Base-by-base conservation (phyloP, 2,797 vertebrate species). In the Cirrhinus mrigala region DNA sequence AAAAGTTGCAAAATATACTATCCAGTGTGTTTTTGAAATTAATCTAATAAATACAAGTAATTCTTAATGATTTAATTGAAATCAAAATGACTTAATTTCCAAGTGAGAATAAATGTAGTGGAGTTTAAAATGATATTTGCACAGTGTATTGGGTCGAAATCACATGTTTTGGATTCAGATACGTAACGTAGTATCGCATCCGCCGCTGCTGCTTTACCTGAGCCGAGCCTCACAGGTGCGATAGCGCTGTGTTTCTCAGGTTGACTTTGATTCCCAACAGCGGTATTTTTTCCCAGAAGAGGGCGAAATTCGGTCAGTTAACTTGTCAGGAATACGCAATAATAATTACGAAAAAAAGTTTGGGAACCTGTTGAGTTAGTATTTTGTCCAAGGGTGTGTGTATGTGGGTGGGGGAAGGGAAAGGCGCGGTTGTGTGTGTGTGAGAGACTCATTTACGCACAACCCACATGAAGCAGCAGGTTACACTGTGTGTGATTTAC, bases 311-410 rank as follows among this genome's bases (percentile, higher is more conserved):
- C 22, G 15, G 33, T 16, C 52, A 27, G 10, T 56, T 83, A 54
- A 18, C 12, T 66, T 18, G 15, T 33, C 15, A 1, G 12, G 9
- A 24, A 29, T 69, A 12, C 5, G 22, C 6, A 77, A 69, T 83
- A 52, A 77, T 62, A 44, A 64, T 79, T 50, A 50, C 40, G 16
- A 44, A 83, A 77, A 77, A 68, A 80, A 73, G 71, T 82, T n/a
- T 86, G 60, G 80, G 84, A 95, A 96, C 95, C 95, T 93, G 95
- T 95, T 94, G 89, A 90, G 94, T 95, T 81, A 88, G 94, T 94
- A 85, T 80, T 88, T 90, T 58, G 33, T 78, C 86, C 48, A 68
- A 84, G 84, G 46, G 87, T 68, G 86, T 87, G 92, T 93, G 83
- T 81, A 12, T 24, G 92, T 93, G 94, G 94, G 92, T 92, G 94